Base-by-base conservation (phyloP, 1,140 invertebrate species). In the Subanguina moxae region DNA sequence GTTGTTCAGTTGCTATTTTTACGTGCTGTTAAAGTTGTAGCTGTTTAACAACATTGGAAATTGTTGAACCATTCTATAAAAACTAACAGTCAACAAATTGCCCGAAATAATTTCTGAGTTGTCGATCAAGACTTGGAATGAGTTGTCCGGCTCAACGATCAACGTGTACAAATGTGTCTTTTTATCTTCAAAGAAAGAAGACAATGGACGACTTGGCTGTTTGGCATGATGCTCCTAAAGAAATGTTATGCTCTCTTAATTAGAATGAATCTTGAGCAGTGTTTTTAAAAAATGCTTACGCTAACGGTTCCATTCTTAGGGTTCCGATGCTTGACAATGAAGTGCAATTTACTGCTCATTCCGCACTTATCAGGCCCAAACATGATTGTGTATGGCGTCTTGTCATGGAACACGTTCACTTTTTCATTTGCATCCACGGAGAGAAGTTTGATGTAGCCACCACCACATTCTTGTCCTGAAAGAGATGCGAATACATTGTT, bases 351-450 rank as follows among this genome's bases (percentile, higher is more conserved):
- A 76, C 90, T 88, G 84, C 94, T 91, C 80, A 90, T 91, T 65
- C 94, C 94, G 86, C 95, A 99, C 84, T 97, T 98, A 85, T 98
- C 95, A 11, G 95, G 95, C 94, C 95, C 62, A 86, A 98, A 98
- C 95, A 98, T 98, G 64, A 86, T 83, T 28, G 85, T 85, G 42
- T 86, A 86, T 0, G 93, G 90, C 11, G 94, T 94, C 85, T 95
- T 94, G 85, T 98, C 93, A 83, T 92, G 88, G 83, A 97, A 94
- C 70, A 89, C 86, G 64, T 87, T 89, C 81, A 82, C 76, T 67
- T 64, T 75, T 61, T 74, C 76, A 56, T 70, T 67, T 19, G 71
- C 67, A 19, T 71, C 70, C 57, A 84, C 77, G 28, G 85, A 84
- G 17, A 97, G 83, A 19, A 99, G 86, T 85, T 99, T 99, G 0